A percentile compares a stretch with the other conserved stretches of the same genome.
phyloP scores from a whole-genome alignment of 2,888 invertebrate species.

The Acleris emargana region DNA sequence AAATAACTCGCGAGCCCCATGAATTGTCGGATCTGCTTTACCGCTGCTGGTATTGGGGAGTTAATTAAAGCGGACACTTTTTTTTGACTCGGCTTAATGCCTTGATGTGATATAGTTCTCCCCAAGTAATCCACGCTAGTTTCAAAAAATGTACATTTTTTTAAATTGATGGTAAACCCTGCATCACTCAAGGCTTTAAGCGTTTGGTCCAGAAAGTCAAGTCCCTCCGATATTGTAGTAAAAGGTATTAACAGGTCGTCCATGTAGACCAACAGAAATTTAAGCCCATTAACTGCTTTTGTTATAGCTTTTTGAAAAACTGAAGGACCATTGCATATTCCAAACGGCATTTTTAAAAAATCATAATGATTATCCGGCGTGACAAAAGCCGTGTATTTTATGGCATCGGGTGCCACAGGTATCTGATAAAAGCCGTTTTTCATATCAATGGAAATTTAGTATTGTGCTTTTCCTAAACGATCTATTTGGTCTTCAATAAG shows the following conservation, averaged over 20 bases:
- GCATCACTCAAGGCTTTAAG: not conserved
- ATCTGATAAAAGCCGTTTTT: not conserved
- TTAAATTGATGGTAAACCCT: not conserved
- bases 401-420: not conserved
- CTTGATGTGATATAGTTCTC: not conserved
- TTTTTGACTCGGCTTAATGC: not conserved
- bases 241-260: constrained; percentile 1
- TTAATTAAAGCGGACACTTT: constrained; percentile 1
- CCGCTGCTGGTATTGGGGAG: not conserved
- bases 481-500: constrained; percentile 5
- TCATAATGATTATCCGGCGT: not conserved
- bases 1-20: constrained; percentile 2
- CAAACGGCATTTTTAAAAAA: not conserved
- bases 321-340: not conserved
- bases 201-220: not conserved
- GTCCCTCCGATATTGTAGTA: not conserved
- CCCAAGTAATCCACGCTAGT: not conserved
- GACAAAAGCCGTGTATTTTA: constrained; percentile 1
- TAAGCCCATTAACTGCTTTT: not conserved
- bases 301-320: not conserved
- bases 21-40: not conserved
- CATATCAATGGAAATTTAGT: constrained; percentile 2
- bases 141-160: constrained; percentile 2
- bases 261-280: not conserved
- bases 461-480: not conserved